Percentiles rank a stretch among this genome's conserved stretches.
Evolutionary conservation across 2,797 vertebrate genomes (phyloP).

Genomic region (Chromis chromis): DNA sequence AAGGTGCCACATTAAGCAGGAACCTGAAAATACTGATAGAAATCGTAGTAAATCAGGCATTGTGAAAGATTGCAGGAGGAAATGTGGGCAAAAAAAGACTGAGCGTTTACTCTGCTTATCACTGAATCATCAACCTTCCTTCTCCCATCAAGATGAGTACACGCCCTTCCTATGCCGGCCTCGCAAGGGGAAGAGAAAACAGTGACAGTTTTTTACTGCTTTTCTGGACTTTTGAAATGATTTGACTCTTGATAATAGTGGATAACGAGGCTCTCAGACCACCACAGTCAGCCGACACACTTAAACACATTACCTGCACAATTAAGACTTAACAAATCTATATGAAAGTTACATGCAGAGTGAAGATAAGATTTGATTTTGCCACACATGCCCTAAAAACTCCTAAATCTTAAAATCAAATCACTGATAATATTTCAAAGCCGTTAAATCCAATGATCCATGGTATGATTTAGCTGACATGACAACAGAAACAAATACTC

Average conservation of each 20-base stretch:
- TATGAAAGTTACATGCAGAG: neutral
- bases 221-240: neutral
- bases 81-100: neutral
- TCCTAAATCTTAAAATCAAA: neutral
- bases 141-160: neutral
- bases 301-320: neutral
- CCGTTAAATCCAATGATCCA: neutral
- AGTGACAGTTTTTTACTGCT: neutral
- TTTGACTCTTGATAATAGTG: neutral
- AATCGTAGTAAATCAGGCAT: conserved; percentile 30
- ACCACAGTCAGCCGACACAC: neutral
- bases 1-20: neutral
- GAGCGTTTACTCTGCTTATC: conserved; percentile 18
- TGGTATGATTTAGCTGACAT: neutral
- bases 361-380: neutral
- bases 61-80: conserved; percentile 32
- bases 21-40: neutral
- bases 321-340: neutral
- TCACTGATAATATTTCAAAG: neutral
- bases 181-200: conserved; percentile 3
- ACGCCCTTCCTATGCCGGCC: conserved; percentile 62
- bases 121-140: conserved; percentile 39
- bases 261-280: neutral
- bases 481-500: neutral
- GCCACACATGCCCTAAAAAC: neutral